phyloP scores from a whole-genome alignment of 1,140 invertebrate species.

The Pseudachorutes palmiensis region DNA sequence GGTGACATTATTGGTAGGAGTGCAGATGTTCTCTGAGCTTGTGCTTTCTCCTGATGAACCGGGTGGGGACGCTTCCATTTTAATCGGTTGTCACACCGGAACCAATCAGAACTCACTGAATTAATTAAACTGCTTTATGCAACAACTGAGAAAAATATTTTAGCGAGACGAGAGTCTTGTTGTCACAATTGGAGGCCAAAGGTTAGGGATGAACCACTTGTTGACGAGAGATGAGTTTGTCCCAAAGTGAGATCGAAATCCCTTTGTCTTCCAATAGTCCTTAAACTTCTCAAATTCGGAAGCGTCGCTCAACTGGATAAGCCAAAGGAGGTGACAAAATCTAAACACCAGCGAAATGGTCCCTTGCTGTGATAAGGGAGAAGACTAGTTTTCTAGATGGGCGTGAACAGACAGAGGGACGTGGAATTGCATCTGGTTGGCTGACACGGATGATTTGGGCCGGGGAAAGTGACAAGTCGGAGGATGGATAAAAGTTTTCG shows the following conservation, averaged over 20 bases:
- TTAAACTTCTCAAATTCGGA: background rate
- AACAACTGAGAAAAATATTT: background rate
- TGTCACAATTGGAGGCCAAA: too few species aligned
- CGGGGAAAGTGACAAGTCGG: background rate
- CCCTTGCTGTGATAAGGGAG: background rate
- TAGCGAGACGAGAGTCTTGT: too few species aligned
- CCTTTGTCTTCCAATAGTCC: background rate
- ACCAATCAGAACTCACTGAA: background rate
- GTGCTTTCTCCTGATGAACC: slow-evolving; percentile 4
- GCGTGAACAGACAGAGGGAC: background rate
- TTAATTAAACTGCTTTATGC: background rate
- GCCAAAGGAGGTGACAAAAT: background rate
- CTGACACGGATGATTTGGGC: background rate
- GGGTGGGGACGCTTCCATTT: background rate
- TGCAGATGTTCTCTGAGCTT: background rate
- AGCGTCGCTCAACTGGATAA: background rate
- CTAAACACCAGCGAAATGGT: background rate
- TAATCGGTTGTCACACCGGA: background rate
- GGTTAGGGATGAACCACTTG: background rate
- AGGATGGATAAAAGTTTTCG: background rate
- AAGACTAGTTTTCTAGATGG: background rate
- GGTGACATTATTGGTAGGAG: too few species aligned
- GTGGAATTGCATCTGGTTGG: background rate
- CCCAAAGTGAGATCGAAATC: background rate
- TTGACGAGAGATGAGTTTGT: background rate